These are phyloP conservation scores for Gymnorhina tibicen DNA, from an alignment of 2,113 vertebrate species.

Conservation along the genomic window DNA sequence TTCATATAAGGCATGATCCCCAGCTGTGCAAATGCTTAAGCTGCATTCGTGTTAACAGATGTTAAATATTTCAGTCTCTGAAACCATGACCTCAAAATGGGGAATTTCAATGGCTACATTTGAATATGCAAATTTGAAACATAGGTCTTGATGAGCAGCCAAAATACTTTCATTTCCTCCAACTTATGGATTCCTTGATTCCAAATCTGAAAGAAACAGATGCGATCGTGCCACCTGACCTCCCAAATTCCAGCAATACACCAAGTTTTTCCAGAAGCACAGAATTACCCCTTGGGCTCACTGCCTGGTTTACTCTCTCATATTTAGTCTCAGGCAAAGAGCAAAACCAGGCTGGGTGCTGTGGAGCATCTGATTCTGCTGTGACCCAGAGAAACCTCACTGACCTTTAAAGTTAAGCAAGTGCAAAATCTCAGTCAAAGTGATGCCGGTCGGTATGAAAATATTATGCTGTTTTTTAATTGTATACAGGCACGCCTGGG, in stretches of 20 bases:
- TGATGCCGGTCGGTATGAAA: not conserved
- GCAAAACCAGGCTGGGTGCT: not conserved
- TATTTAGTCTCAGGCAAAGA: not conserved
- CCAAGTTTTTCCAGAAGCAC: not conserved
- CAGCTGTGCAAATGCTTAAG: not conserved
- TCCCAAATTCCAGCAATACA: not conserved
- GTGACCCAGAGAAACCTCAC: not conserved
- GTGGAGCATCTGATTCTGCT: not conserved
- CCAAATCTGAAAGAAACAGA: not conserved
- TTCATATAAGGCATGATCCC: not conserved
- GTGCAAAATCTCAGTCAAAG: not conserved
- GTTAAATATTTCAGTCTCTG: not conserved
- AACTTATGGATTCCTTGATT: not conserved
- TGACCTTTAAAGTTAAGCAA: not conserved
- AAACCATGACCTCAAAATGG: not conserved
- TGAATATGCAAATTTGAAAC: not conserved
- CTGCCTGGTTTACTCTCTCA: not conserved
- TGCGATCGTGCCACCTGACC: not conserved
- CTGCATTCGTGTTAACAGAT: not conserved
- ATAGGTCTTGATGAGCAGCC: not conserved
- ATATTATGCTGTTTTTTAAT: not conserved
- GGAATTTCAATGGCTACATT: not conserved
- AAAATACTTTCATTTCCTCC: not conserved
- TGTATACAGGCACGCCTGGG: not conserved
- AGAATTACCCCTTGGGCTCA: not conserved